A percentile compares a stretch with the other conserved stretches of the same genome.
These are phyloP conservation scores for Microcebus ravelobensis DNA, from an alignment of 2,113 vertebrate species.

Conservation along the genomic window DNA sequence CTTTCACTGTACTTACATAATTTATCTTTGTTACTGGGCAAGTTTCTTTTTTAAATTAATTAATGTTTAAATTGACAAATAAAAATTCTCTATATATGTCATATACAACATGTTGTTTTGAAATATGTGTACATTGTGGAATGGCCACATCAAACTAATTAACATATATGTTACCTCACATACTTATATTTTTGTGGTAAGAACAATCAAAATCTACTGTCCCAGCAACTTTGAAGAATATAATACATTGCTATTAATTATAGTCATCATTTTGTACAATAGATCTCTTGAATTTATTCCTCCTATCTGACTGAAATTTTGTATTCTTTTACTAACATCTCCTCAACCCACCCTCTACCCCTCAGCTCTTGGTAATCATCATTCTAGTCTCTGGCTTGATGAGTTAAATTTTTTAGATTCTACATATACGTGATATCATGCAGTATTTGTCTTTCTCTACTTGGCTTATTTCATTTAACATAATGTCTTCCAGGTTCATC, in stretches of 20 bases:
- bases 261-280: neutral
- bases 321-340: neutral
- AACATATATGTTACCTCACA: neutral
- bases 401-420: neutral
- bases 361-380: neutral
- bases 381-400: neutral
- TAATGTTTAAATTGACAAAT: neutral
- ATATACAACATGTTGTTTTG: neutral
- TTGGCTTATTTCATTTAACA: neutral
- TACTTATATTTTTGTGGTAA: neutral
- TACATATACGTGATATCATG: neutral
- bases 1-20: neutral
- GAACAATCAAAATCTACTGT: neutral
- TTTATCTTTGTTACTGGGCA: neutral
- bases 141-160: neutral
- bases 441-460: neutral
- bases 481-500: neutral
- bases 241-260: neutral
- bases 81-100: neutral
- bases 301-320: neutral
- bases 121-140: neutral
- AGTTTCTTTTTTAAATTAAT: neutral
- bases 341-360: neutral
- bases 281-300: neutral
- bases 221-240: neutral